phyloP scores from a whole-genome alignment of 2,888 invertebrate species.

The Hemithea aestivaria region DNA sequence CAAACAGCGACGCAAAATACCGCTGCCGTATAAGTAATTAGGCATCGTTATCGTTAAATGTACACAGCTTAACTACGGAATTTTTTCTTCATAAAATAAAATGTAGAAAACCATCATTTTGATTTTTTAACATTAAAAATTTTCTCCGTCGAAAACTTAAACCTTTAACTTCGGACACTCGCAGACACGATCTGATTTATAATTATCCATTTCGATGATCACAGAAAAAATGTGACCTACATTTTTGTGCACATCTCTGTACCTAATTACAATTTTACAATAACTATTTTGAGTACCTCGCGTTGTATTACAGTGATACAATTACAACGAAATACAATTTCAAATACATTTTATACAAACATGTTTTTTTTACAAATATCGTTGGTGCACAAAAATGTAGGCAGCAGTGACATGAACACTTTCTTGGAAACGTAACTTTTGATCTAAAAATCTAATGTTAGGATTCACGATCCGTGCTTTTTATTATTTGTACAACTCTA shows the following conservation, averaged over 20 bases:
- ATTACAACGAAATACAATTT: constrained; percentile 49
- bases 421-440: constrained; percentile 76
- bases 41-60: constrained; percentile 61
- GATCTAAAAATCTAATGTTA: constrained; percentile 74
- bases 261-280: constrained; percentile 27
- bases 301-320: too few relatives aligned
- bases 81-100: constrained; percentile 65
- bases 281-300: constrained; percentile 35
- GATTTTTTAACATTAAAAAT: constrained; percentile 64
- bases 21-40: constrained; percentile 52
- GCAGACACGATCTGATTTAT: constrained; percentile 62
- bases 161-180: constrained; percentile 62
- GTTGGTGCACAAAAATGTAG: constrained; percentile 43
- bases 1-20: constrained; percentile 24
- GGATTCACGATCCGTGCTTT: constrained; percentile 77
- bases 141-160: constrained; percentile 65
- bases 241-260: constrained; percentile 39
- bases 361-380: constrained; percentile 34
- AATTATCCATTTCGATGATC: constrained; percentile 74
- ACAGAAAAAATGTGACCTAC: constrained; percentile 53
- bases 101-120: constrained; percentile 65
- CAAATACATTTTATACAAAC: constrained; percentile 40
- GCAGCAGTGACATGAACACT: constrained; percentile 62
- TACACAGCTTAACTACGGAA: constrained; percentile 75
- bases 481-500: constrained; percentile 66